A percentile compares a stretch with the other conserved stretches of the same genome.
Conservation (phyloP, 2,888 invertebrate species). For the Lepidochitona cinerea region DNA sequence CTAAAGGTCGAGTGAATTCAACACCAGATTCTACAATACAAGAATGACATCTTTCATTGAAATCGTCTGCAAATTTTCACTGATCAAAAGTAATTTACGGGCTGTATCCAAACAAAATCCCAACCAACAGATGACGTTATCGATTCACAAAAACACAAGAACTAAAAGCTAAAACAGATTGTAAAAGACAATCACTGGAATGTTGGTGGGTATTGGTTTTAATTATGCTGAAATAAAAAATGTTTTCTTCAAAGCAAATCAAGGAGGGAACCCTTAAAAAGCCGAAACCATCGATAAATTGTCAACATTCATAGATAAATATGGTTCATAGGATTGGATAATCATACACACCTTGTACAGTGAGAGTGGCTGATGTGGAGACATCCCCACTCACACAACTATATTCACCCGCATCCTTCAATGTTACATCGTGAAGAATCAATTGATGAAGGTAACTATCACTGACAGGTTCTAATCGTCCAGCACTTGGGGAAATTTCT, state of each 20-base stretch:
- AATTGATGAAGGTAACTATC: conserved; percentile 74
- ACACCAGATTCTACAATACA: conserved; percentile 42
- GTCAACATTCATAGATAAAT: neutral
- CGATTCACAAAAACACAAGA: too few species aligned
- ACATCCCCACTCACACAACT: conserved; percentile 42
- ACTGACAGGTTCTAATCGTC: conserved; percentile 24
- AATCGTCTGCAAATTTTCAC: too few species aligned
- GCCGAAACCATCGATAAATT: neutral
- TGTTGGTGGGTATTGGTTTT: too few species aligned
- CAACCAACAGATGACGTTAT: too few species aligned
- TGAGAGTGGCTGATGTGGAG: conserved; percentile 32
- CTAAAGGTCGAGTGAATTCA: conserved; percentile 50
- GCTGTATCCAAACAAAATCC: too few species aligned
- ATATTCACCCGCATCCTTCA: conserved; percentile 51
- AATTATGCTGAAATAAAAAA: neutral
- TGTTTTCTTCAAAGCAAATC: neutral
- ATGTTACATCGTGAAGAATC: conserved; percentile 77
- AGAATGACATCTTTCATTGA: too few species aligned
- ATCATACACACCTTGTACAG: conserved; percentile 31
- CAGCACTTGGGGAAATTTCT: conserved; percentile 33
- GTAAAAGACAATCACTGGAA: too few species aligned
- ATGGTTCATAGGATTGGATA: neutral
- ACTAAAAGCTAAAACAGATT: neutral
- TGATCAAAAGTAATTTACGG: too few species aligned
- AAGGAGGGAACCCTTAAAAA: too few species aligned